Base-by-base conservation (phyloP, 2,797 vertebrate species). In the Mastacembelus armatus region DNA sequence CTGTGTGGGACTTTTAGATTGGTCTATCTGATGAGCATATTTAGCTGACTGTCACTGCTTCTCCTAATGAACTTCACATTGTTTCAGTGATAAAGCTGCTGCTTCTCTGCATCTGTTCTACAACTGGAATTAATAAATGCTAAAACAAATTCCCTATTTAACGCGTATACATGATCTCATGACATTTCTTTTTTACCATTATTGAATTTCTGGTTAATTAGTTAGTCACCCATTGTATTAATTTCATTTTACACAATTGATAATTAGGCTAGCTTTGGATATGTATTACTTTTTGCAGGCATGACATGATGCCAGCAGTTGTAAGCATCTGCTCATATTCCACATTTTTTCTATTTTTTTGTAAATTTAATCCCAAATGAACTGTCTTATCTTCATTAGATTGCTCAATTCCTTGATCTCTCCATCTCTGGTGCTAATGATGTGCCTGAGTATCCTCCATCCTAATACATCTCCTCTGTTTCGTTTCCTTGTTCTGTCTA, bases 391-490 rank as follows among this genome's bases (percentile, higher is more conserved):
- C 73, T 71, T 80, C 47, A 70, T 77, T 80, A 69, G 52, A 74
- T 72, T 63, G 59, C 55, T 78, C 77, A 63, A 16, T 69, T 54
- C 60, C 33, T 40, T 42, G 40, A 72, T 85, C 78, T 84, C 66
- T 81, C 83, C 57, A 77, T 83, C 68, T 44, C 32, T 35, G 33
- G 30, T 60, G 65, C 77, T 88, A 84, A 83, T 85, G 80, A 86
- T 85, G 76, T 15, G 11, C 76, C 69, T 54, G 56, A 63, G 72
- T 74, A 32, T 76, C 63, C 66, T 74, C 74, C 74, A 70, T 66
- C 24, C 66, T 77, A 83, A 73, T 74, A 60, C 22, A n/a, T 71
- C 32, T 48, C 49, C 40, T 51, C 45, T 50, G 77, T 52, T 38
- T 39, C 35, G 32, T 58, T 3, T 15, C 36, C 51, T 16, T 64